A percentile compares a stretch with the other conserved stretches of the same genome.
Conservation (phyloP, 2,888 invertebrate species). For the Campaea margaritaria region DNA sequence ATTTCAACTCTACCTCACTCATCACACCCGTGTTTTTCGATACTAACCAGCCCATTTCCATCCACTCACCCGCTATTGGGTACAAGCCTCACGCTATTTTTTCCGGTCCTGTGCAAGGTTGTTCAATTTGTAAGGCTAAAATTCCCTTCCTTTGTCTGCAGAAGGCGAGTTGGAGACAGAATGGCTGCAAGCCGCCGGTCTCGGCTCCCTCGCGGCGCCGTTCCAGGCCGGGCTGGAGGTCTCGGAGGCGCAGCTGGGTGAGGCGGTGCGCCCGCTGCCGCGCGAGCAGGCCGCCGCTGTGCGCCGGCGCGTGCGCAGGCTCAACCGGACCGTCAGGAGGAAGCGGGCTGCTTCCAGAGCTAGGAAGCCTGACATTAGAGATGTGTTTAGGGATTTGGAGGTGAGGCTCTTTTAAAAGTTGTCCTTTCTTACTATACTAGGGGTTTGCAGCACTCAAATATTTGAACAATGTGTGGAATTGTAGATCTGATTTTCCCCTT, state of each 20-base stretch:
- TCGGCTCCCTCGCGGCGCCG: constrained; percentile 88
- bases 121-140: not conserved
- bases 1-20: no score
- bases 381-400: constrained; percentile 93
- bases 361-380: constrained; percentile 92
- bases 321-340: constrained; percentile 91
- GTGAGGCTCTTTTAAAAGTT: constrained; percentile 63
- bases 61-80: no score
- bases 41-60: no score
- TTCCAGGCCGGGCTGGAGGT: constrained; percentile 89
- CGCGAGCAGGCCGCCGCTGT: constrained; percentile 92
- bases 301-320: constrained; percentile 88
- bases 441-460: no score
- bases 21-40: no score
- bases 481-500: no score
- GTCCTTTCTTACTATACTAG: no score
- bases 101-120: no score
- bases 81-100: no score
- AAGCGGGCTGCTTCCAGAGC: constrained; percentile 81
- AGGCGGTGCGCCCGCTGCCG: constrained; percentile 86
- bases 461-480: no score
- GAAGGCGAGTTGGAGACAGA: constrained; percentile 92
- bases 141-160: constrained; percentile 53
- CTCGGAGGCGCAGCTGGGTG: constrained; percentile 87
- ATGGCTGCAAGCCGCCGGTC: constrained; percentile 90